Percentiles rank a stretch among this genome's conserved stretches.
phyloP scores from a whole-genome alignment of 2,113 vertebrate species.

The Corapipo altera region DNA sequence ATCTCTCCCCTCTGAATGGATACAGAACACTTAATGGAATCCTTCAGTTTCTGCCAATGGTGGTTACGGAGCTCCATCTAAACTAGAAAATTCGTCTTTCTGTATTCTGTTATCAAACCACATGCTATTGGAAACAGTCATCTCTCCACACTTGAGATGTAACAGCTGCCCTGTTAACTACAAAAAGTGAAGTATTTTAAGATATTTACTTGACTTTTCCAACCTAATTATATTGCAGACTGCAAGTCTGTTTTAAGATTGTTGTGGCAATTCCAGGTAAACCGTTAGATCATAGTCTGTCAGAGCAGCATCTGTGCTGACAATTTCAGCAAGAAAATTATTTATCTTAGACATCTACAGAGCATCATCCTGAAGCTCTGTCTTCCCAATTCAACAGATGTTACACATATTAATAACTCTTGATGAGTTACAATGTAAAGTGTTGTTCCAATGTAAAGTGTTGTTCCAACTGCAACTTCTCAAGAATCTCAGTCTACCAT shows the following conservation, averaged over 20 bases:
- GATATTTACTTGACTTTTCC: background rate
- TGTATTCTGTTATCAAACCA: background rate
- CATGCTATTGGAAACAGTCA: background rate
- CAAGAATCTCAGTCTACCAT: background rate
- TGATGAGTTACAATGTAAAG: background rate
- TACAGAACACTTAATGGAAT: background rate
- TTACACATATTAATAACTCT: background rate
- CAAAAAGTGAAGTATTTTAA: background rate
- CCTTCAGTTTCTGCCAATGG: background rate
- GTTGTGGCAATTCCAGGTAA: background rate
- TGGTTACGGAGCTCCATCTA: background rate
- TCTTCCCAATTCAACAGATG: background rate
- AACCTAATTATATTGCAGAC: background rate
- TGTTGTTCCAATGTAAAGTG: background rate
- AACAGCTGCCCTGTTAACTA: background rate
- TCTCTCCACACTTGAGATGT: background rate
- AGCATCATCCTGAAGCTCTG: background rate
- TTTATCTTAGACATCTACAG: background rate
- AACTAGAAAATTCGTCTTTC: background rate
- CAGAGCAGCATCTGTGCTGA: background rate
- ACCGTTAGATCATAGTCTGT: background rate
- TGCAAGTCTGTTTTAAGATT: background rate
- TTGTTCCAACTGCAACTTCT: background rate
- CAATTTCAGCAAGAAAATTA: constrained; percentile 1
- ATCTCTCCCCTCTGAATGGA: background rate